These are phyloP conservation scores for Clytia hemisphaerica DNA, from an alignment of 30 jellyfish, hydroid and myxozoan species.

Conservation along the genomic window DNA sequence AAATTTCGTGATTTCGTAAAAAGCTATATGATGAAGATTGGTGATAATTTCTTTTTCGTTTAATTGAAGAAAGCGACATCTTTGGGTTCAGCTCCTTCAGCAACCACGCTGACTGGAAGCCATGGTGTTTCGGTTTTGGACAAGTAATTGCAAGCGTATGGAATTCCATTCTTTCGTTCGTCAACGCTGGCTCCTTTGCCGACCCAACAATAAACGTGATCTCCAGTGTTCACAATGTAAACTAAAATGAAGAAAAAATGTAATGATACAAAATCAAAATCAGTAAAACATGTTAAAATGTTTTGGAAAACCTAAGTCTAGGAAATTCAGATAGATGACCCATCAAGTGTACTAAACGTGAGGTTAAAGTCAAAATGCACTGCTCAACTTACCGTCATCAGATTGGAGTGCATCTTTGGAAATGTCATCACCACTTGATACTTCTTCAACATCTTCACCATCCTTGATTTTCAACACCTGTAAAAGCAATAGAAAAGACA, in stretches of 20 bases:
- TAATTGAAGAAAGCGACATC: too few species aligned
- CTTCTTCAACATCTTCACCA: too few species aligned
- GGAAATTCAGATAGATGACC: too few species aligned
- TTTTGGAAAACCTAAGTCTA: too few species aligned
- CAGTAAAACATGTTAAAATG: too few species aligned
- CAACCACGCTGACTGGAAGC: constrained; percentile 71
- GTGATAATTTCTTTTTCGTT: too few species aligned
- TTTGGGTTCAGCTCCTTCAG: constrained; percentile 65
- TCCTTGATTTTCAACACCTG: too few species aligned
- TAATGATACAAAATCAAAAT: background rate
- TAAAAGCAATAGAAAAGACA: too few species aligned
- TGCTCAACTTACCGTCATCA: constrained; percentile 37
- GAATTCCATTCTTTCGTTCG: constrained; percentile 78
- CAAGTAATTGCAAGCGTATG: constrained; percentile 79
- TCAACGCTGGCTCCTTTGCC: constrained; percentile 93
- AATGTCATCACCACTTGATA: constrained; percentile 51
- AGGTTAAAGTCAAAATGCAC: background rate
- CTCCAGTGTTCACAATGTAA: constrained; percentile 84
- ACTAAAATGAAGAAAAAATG: constrained; percentile 26
- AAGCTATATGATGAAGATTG: too few species aligned
- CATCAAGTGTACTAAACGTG: background rate
- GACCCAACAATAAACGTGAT: constrained; percentile 90
- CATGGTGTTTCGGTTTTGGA: constrained; percentile 75
- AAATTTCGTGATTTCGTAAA: too few species aligned
- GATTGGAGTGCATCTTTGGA: constrained; percentile 23